These are phyloP conservation scores for Eulithis prunata DNA, from an alignment of 2,888 invertebrate genomes.

Conservation along the genomic window DNA sequence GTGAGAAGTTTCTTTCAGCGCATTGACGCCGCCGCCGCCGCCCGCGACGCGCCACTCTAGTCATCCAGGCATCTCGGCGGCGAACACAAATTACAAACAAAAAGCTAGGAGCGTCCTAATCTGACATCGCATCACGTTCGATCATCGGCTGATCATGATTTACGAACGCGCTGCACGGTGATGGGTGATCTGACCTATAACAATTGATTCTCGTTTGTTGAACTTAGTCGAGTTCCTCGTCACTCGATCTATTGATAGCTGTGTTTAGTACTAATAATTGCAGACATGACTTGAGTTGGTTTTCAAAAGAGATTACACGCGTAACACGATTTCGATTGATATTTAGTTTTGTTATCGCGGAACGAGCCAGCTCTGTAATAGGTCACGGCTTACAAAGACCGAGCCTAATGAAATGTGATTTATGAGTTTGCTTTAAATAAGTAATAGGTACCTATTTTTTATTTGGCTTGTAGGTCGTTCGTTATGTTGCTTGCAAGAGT, in stretches of 20 bases:
- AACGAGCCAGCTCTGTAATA: slow-evolving; percentile 59
- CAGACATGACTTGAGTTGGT: slow-evolving; percentile 23
- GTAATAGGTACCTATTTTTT: slow-evolving; percentile 37
- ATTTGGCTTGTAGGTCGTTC: slow-evolving; percentile 51
- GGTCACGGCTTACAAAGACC: slow-evolving; percentile 57
- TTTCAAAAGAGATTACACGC: slow-evolving; percentile 23
- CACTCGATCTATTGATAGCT: slow-evolving; percentile 30
- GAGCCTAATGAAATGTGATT: slow-evolving; percentile 69
- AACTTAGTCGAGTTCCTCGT: slow-evolving; percentile 51
- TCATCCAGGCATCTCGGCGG: slow-evolving; percentile 77
- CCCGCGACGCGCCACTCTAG: slow-evolving; percentile 59
- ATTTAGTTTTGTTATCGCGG: slow-evolving; percentile 39
- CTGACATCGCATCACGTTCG: slow-evolving; percentile 78
- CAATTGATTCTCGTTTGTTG: slow-evolving; percentile 76
- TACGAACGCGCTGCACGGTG: slow-evolving; percentile 76
- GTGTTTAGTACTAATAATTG: slow-evolving; percentile 28
- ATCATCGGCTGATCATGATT: slow-evolving; percentile 82
- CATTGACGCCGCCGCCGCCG: slow-evolving; percentile 49
- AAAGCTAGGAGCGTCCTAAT: slow-evolving; percentile 78
- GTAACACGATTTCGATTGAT: slow-evolving; percentile 40
- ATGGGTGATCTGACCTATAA: slow-evolving; percentile 73
- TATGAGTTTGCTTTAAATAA: slow-evolving; percentile 59
- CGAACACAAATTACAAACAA: slow-evolving; percentile 79
- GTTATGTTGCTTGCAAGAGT: slow-evolving; percentile 2
- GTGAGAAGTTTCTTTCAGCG: slow-evolving; percentile 66